These are phyloP conservation scores for Coregonus sp. DNA, from an alignment of 2,797 vertebrate species.

Conservation along the genomic window DNA sequence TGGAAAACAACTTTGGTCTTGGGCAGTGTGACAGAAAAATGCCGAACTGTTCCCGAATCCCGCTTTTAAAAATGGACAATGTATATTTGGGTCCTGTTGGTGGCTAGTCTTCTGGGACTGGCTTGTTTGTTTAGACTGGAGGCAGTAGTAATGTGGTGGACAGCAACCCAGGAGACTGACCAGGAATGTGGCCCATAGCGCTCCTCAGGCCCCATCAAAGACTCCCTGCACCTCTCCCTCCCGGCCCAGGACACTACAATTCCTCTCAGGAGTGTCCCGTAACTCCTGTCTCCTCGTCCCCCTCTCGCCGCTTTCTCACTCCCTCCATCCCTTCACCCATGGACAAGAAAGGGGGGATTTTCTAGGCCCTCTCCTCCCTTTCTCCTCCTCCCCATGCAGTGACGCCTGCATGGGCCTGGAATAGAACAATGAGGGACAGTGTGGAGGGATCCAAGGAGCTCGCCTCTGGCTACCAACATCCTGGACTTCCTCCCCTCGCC, in stretches of 20 bases:
- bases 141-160: constrained; percentile 66
- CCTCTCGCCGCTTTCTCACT: not conserved
- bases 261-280: not conserved
- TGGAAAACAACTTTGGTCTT: constrained; percentile 39
- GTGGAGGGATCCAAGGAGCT: constrained; percentile 10
- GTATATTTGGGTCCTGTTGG: constrained; percentile 62
- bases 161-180: constrained; percentile 62
- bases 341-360: not conserved
- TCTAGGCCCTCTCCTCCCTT: not conserved
- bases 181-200: constrained; percentile 65
- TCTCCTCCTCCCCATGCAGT: not conserved
- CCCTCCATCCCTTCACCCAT: not conserved
- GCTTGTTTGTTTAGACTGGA: constrained; percentile 73
- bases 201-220: constrained; percentile 66
- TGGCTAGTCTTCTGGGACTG: constrained; percentile 44
- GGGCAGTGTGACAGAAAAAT: constrained; percentile 32
- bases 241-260: not conserved
- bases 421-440: constrained; percentile 30
- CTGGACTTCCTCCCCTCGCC: constrained; percentile 60
- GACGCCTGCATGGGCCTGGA: not conserved
- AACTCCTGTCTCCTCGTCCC: not conserved
- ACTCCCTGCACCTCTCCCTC: constrained; percentile 24
- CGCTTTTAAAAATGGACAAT: constrained; percentile 64
- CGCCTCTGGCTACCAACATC: constrained; percentile 44
- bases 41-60: constrained; percentile 45